phyloP scores from a whole-genome alignment of 2,797 vertebrate species.

The Myioborus miniatus region DNA sequence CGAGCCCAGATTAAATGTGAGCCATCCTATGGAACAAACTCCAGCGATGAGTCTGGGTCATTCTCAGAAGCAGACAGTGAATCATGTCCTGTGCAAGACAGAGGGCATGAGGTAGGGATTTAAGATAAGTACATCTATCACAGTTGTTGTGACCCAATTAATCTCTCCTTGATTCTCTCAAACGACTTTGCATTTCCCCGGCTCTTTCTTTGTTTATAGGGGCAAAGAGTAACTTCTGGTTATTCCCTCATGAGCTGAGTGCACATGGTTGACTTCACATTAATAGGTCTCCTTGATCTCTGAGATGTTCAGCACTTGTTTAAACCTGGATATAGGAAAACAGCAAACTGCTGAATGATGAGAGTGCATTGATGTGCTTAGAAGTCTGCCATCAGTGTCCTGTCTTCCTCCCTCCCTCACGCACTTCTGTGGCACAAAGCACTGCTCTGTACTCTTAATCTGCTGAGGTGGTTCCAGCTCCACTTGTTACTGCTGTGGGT shows the following conservation, averaged over 20 bases:
- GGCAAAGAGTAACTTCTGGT: slow-evolving; percentile 14
- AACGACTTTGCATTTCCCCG: slow-evolving; percentile 14
- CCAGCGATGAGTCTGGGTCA: slow-evolving; percentile 97
- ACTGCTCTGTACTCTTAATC: background rate
- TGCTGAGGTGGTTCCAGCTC: background rate
- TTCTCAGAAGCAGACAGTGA: slow-evolving; percentile 99
- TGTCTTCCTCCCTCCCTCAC: background rate
- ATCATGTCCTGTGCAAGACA: slow-evolving; percentile 94
- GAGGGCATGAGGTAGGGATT: slow-evolving; percentile 94
- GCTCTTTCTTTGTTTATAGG: background rate
- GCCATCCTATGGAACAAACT: slow-evolving; percentile 99
- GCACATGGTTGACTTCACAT: background rate
- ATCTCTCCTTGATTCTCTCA: slow-evolving; percentile 25
- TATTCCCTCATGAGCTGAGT: background rate
- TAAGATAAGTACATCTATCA: slow-evolving; percentile 64
- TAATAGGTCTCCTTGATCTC: background rate
- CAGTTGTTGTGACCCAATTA: slow-evolving; percentile 29
- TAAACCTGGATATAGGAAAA: background rate
- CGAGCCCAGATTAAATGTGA: slow-evolving; percentile 98
- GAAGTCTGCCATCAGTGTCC: background rate
- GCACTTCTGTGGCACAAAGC: background rate
- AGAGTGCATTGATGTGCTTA: background rate
- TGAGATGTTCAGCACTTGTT: background rate
- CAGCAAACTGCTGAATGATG: background rate
- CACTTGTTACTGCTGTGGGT: accelerated